Base-by-base conservation (phyloP, 2,113 vertebrate genomes). In the Cryptomyrus ogoouensis region DNA sequence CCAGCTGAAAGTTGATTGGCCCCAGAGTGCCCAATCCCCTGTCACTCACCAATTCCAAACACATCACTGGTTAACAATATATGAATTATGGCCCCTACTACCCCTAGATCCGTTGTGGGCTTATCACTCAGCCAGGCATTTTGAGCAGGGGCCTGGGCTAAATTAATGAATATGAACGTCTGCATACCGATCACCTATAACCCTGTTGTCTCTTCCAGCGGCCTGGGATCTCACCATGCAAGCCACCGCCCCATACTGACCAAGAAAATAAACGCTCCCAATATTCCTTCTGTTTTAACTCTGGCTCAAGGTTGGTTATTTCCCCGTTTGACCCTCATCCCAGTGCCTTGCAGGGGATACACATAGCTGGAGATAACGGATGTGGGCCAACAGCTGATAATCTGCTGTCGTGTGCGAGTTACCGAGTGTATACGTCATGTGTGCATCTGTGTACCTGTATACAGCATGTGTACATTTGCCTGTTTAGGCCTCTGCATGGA, bases 241-340 rank as follows among this genome's bases (percentile, higher is more conserved):
- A 13, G 10, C 62, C 35, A 5, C 13, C 31, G 1, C 31, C 27
- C 15, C 9, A 17, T 3, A 39, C 13, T 77, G 31, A 35, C 6
- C 31, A 74, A 35, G 31, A 35, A 24, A 31, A 35, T 3, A 39
- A 74, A 39, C 1, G 0, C 70, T 35, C 70, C 31, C 12, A 13
- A 17, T 74, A 24, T 89, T 53, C 83, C 88, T 89, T 83, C 87
- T 21, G 35, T 56, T 89, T 90, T 90, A 87, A 85, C 58, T 90
- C 91, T 88, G 88, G 88, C 50, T 8, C 90, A 89, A 90, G 90
- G 87, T 90, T 62, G 62, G 90, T 89, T 90, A 90, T 50, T 46
- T 87, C 90, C 52, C 52, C 83, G 58, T 90, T 74, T 88, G 77
- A 35, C 88, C 39, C 50, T 5, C 19, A 21, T 31, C 90, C 58